Base-by-base conservation (phyloP, 2,797 vertebrate genomes). In the Synanceia verrucosa region DNA sequence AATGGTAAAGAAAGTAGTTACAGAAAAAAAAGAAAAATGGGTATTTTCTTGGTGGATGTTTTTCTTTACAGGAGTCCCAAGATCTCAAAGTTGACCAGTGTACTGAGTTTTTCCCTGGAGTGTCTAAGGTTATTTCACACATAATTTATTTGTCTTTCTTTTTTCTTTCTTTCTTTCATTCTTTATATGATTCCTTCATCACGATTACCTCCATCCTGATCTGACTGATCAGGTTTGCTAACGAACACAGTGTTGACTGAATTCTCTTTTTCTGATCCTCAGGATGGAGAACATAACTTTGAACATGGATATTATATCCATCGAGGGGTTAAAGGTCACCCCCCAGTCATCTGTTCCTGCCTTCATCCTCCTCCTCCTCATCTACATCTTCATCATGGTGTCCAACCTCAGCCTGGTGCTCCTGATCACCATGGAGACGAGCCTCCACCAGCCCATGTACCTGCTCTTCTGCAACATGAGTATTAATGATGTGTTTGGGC, bases 391-490 rank as follows among this genome's bases (percentile, higher is more conserved):
- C 19, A 84, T 81, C 56, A 44, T 89, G 73, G 50, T 79, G 34
- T 59, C 61, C 12, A 89, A 91, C 37, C 5, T 86, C 9, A 28
- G 72, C 10, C 53, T 91, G 65, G 46, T 85, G 13, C 19, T 86
- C 9, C 55, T 89, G 18, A 84, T 91, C 29, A 9, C 21, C 23
- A 51, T 18, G 11, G 79, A 88, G n/a, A 73, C 55, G 53, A 82
- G 70, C 51, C 92, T 96, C 3, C 93, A 93, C 0, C 75, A 94
- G 65, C 94, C 95, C 61, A 95, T 93, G 93, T 91, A 94, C 59
- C 83, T 95, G 28, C 92, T 96, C 47, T 90, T 94, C 0, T 92
- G 91, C 5, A 93, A 95, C 89, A 89, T 96, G 60, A 90, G 92
- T 0, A 16, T 92, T 0, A 84, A 90, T 0, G 94, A 96, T 61